Conservation (phyloP, 1,140 invertebrate genomes). For the Drosophila aff. region DNA sequence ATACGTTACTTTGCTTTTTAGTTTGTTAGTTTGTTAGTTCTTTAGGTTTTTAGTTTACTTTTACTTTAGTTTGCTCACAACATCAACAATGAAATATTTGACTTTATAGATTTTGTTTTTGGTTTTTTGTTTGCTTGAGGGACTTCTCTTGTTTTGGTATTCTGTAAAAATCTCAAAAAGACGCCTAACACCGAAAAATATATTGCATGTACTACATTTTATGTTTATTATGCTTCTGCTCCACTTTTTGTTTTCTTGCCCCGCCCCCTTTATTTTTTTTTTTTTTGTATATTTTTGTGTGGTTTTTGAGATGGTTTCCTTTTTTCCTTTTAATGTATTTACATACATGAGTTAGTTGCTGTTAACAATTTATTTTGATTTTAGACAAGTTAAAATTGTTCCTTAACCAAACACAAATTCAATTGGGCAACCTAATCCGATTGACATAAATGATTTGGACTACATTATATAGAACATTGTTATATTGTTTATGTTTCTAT, state of each 20-base stretch:
- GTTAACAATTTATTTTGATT: conserved; percentile 69
- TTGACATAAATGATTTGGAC: conserved; percentile 45
- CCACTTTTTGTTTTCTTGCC: conserved; percentile 13
- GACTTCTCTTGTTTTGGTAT: conserved; percentile 54
- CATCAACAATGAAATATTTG: conserved; percentile 85
- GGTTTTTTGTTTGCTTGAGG: conserved; percentile 38
- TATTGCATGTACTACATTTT: conserved; percentile 80
- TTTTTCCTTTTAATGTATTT: conserved; percentile 36
- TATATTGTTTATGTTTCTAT: conserved; percentile 31
- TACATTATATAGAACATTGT: conserved; percentile 51
- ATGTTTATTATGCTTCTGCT: conserved; percentile 58
- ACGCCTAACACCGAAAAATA: conserved; percentile 85
- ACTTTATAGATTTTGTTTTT: conserved; percentile 49
- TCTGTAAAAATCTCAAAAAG: conserved; percentile 85
- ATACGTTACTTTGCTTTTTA: conserved; percentile 45
- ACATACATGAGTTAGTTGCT: conserved; percentile 77
- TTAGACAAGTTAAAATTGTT: conserved; percentile 50
- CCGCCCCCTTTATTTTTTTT: background rate
- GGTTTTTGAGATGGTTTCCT: conserved; percentile 3
- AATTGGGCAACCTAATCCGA: conserved; percentile 33
- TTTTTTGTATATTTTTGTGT: conserved; percentile 31
- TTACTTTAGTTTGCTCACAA: conserved; percentile 74
- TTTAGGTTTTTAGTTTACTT: conserved; percentile 26
- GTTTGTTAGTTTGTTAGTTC: background rate
- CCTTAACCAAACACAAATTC: conserved; percentile 15